Evolutionary conservation across 2,888 invertebrate genomes (phyloP).

Genomic region (Apocheima hispidaria): DNA sequence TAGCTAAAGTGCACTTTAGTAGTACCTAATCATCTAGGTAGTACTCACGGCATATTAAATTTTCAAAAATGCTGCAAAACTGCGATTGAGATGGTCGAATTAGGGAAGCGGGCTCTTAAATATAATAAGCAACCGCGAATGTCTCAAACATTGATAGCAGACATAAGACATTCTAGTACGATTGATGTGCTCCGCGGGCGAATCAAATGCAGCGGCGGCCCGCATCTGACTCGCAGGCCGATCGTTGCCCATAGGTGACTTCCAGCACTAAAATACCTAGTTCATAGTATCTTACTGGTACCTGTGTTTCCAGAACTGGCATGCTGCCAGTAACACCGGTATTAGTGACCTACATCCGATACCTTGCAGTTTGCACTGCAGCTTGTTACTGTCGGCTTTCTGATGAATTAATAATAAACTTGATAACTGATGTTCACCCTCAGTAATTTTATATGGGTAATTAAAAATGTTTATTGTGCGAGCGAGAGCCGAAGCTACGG

Average conservation of each 20-base stretch:
- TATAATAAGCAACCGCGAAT: no score
- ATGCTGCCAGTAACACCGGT: slow-evolving; percentile 5
- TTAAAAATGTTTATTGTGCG: not conserved
- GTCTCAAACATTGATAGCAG: no score
- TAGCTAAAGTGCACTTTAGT: no score
- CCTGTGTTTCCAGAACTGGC: slow-evolving; percentile 10
- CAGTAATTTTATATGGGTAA: not conserved
- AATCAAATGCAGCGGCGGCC: no score
- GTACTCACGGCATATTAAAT: no score
- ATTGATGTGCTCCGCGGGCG: no score
- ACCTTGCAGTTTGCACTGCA: not conserved
- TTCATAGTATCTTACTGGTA: not conserved
- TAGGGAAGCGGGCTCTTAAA: no score
- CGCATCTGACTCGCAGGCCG: no score
- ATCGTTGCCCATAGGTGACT: not conserved
- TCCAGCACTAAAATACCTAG: not conserved
- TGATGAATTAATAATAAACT: not conserved
- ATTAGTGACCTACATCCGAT: slow-evolving; percentile 16
- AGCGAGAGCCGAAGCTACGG: not conserved
- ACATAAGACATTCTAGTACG: no score
- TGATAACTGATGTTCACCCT: not conserved
- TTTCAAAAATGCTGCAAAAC: no score
- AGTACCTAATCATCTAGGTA: no score
- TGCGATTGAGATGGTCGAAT: no score
- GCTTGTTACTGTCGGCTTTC: slow-evolving; percentile 16